Percentiles rank a stretch among this genome's conserved stretches.
These are phyloP conservation scores for Pyrocoelia pectoralis DNA, from an alignment of 2,888 invertebrate genomes.

Conservation along the genomic window DNA sequence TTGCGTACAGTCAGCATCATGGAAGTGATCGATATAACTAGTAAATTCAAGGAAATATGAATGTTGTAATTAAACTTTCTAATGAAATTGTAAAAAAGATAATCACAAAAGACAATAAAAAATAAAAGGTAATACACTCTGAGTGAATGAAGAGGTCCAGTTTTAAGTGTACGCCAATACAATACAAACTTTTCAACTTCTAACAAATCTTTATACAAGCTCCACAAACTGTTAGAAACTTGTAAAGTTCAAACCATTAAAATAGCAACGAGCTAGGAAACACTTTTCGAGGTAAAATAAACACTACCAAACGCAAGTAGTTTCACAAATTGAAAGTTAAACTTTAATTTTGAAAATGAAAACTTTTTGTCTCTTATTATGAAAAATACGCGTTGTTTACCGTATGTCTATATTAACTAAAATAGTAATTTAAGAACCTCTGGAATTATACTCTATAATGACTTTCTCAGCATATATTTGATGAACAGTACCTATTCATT, in stretches of 20 bases:
- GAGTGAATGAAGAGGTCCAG: constrained; percentile 2
- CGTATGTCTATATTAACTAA: background rate
- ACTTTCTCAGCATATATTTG: too few species aligned
- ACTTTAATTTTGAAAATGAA: constrained; percentile 11
- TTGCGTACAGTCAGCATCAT: too few species aligned
- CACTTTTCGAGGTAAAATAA: constrained; percentile 27
- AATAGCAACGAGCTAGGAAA: constrained; percentile 32
- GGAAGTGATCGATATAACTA: too few species aligned
- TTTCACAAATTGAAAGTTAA: constrained; percentile 20
- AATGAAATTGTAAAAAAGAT: background rate
- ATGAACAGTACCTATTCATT: background rate
- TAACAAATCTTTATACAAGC: constrained; percentile 32
- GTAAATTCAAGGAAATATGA: too few species aligned
- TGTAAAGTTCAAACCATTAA: constrained; percentile 32
- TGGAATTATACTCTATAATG: too few species aligned
- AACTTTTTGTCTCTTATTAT: background rate
- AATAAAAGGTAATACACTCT: constrained; percentile 14
- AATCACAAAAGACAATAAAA: constrained; percentile 9
- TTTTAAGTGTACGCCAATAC: constrained; percentile 30
- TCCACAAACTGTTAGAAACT: constrained; percentile 32
- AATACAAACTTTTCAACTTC: constrained; percentile 28
- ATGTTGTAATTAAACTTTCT: background rate
- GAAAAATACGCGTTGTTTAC: background rate
- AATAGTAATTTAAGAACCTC: too few species aligned
- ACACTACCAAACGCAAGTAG: constrained; percentile 24